Conservation (phyloP, 2,888 invertebrate genomes). For the Apamea anceps region DNA sequence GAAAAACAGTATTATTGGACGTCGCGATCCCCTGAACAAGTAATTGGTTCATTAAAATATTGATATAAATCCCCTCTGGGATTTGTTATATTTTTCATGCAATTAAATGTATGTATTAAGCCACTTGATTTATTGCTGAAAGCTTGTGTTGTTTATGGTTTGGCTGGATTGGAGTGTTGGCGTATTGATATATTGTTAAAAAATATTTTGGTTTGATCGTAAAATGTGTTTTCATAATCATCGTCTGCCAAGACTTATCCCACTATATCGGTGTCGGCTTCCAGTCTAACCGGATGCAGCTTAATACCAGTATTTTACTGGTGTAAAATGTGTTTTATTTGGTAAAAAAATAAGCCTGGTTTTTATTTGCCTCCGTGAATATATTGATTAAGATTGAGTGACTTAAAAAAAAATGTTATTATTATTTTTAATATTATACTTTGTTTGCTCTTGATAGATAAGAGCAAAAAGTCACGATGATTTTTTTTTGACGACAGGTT, state of each 20-base stretch:
- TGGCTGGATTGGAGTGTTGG: background rate
- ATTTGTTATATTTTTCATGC: slow-evolving; percentile 40
- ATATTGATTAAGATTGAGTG: background rate
- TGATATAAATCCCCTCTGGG: slow-evolving; percentile 43
- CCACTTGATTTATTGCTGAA: slow-evolving; percentile 16
- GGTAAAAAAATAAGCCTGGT: background rate
- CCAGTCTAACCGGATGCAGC: background rate
- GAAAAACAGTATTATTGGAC: slow-evolving; percentile 25
- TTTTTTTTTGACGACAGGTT: no score
- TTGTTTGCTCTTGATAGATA: background rate
- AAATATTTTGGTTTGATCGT: no score
- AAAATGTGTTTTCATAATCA: no score
- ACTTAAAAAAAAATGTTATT: background rate
- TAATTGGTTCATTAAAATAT: slow-evolving; percentile 62
- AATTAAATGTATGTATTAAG: slow-evolving; percentile 33
- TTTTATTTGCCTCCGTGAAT: background rate
- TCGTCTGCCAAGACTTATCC: background rate
- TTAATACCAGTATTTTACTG: no score
- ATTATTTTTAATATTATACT: background rate
- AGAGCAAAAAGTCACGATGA: no score
- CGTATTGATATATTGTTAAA: background rate
- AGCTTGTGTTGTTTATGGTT: background rate
- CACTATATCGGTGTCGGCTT: background rate
- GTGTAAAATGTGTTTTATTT: background rate
- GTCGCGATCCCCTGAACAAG: slow-evolving; percentile 17